Base-by-base conservation (phyloP, 2,797 vertebrate species). In the Rousettus madagascariensis region DNA sequence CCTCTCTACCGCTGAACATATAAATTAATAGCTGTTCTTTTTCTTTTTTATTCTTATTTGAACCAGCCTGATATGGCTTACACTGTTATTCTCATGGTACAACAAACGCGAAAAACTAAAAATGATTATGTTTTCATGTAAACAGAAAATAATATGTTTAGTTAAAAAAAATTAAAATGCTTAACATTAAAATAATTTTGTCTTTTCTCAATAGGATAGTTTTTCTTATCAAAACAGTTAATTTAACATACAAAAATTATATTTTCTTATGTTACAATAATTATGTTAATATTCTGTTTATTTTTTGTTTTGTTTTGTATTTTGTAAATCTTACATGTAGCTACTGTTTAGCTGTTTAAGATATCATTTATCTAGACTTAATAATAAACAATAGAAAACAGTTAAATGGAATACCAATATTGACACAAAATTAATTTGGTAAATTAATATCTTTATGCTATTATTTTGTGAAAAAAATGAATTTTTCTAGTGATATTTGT, bases 401-500 rank as follows among this genome's bases (percentile, higher is more conserved):
- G 36, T 66, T 90, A 7, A 46, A 83, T 43, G 17, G 0, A 36
- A 57, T 84, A 68, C 10, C 6, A 30, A 68, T 38, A 66, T 43
- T 15, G 59, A 20, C 15, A 77, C 63, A 33, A 92, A 59, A 51
- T 91, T 83, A 71, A 75, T 85, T 78, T 80, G 43, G 2, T 69
- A 80, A 61, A 84, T 75, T 51, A 36, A 82, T 22, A 92, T 0
- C 17, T 79, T 84, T 90, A 66, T 59, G 12, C 77, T 53, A 57
- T 63, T 66, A 61, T 69, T 94, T 86, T 82, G 46, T 11, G 15
- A 61, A 61, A 91, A 89, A 91, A 89, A 85, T 84, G 2, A 41
- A 9, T 79, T 71, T 89, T 96, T 68, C 4, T 75, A 59, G 10
- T 80, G 63, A n/a, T 69, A 83, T 93, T 95, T 59, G 49, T 77